Evolutionary conservation across 2,888 invertebrate species (phyloP), one percentile per base, ranked within the genome.

Genomic region (Troides helena): DNA sequence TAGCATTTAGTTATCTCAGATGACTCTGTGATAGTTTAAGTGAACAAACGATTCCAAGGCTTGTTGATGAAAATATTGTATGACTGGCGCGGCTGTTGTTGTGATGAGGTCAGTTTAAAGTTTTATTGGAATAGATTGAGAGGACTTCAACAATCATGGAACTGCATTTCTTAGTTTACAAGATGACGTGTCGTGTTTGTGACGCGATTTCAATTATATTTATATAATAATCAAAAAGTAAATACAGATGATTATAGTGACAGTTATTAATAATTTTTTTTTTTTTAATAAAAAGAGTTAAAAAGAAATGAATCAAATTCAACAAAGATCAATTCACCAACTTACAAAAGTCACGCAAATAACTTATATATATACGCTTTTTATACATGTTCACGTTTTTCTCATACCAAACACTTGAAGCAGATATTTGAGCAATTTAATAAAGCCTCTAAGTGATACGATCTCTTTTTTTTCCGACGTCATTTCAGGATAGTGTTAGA

Each of bases 41-140:
- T 53, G 63, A 59, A 60, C 59, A 68, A 64, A 64, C 53, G 39
- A 68, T 60, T 64, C 63, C 68, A 64, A 65, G 65, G 69, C 57
- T 57, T 39, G 62, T 57, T 62, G 50, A 64, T 68, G 56, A 65
- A 62, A 62, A 69, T 65, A 60, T 64, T 64, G 50, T 56, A 62
- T 56, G 50, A 43, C 14, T 12, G 43, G 43, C 21, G 23, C 53
- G 25, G 12, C 21, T n/a, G 17, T 57, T 62, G n/a, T 62, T 62
- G 18, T n/a, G 18, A 63, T 39, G 50, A 65, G 65, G 36, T 36
- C 61, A 57, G 43, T 57, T 62, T 58, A 61, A 65, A 36, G 36
- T 62, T 62, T 57, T 46, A 70, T 70, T 70, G 62, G 56, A 63
- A 50, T 53, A 62, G 8, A 63, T 63, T 66, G 46, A 21, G 46